A percentile compares a stretch with the other conserved stretches of the same genome.
Conservation (phyloP, 2,797 vertebrate genomes). For the Acipenser transmontanus region DNA sequence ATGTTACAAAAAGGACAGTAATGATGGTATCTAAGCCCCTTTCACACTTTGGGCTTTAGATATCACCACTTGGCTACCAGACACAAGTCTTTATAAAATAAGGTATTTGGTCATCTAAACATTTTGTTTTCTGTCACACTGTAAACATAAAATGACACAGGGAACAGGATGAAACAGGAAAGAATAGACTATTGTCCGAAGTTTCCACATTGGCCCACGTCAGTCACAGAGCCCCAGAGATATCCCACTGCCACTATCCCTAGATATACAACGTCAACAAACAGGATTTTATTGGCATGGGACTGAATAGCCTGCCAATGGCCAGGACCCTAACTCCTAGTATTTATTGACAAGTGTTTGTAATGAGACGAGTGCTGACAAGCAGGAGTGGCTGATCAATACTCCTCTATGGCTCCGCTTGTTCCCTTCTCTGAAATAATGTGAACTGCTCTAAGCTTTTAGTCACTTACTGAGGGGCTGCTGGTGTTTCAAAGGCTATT, state of each 20-base stretch:
- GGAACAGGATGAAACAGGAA: too few relatives aligned
- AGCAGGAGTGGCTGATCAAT: conserved; percentile 20
- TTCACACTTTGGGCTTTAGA: too few relatives aligned
- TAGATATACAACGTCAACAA: conserved; percentile 37
- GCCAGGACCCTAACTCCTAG: conserved; percentile 27
- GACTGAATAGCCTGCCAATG: conserved; percentile 35
- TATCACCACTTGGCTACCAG: too few relatives aligned
- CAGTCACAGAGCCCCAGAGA: conserved; percentile 30
- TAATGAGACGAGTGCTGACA: conserved; percentile 32
- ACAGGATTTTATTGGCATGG: conserved; percentile 49
- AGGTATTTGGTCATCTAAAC: too few relatives aligned
- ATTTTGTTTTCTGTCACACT: too few relatives aligned
- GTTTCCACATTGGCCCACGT: conserved; percentile 1
- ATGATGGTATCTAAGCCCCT: too few relatives aligned
- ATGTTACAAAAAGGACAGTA: too few relatives aligned
- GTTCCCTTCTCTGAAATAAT: background rate
- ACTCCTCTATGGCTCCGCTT: background rate
- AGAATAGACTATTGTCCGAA: too few relatives aligned
- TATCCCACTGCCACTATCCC: conserved; percentile 25
- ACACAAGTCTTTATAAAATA: too few relatives aligned
- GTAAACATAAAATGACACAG: too few relatives aligned
- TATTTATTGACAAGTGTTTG: conserved; percentile 47
- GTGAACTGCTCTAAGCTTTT: background rate
- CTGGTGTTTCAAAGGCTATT: background rate
- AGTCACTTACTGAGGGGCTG: background rate